These are phyloP conservation scores for Craterocephalus amniculus DNA, from an alignment of 2,797 vertebrate genomes.

Conservation along the genomic window DNA sequence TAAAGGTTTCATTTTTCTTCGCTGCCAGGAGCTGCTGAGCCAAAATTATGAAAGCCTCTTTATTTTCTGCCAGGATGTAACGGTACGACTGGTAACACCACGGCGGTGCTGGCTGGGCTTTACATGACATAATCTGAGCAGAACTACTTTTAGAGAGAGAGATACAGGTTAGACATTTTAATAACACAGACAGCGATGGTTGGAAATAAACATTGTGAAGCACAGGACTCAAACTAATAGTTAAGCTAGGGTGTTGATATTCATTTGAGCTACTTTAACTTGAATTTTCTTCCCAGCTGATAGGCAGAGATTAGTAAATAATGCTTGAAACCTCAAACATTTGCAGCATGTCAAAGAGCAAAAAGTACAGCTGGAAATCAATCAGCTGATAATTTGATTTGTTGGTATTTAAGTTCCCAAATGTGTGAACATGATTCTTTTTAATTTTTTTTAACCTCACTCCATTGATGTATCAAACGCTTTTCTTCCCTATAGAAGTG, in stretches of 20 bases:
- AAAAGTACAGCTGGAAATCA: too few species aligned
- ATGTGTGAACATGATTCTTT: neutral
- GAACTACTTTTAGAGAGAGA: neutral
- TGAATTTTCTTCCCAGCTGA: neutral
- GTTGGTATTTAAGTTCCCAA: neutral
- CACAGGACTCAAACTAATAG: neutral
- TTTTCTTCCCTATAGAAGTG: neutral
- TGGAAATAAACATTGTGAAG: neutral
- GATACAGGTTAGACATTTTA: neutral
- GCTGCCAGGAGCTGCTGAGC: slow-evolving; percentile 48
- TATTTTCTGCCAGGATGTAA: slow-evolving; percentile 45
- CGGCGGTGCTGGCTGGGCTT: neutral
- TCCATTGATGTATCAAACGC: neutral
- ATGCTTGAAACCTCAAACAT: neutral
- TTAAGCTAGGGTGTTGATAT: neutral
- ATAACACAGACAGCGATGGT: neutral
- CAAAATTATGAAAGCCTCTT: slow-evolving; percentile 63
- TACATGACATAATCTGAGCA: neutral
- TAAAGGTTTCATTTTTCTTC: slow-evolving; percentile 13
- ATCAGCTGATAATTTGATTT: too few species aligned
- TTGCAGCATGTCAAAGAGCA: too few species aligned
- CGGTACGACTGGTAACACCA: slow-evolving; percentile 42
- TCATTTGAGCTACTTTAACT: neutral
- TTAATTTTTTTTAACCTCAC: neutral
- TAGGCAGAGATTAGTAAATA: too few species aligned